These are phyloP conservation scores for Hormaphis cornu DNA, from an alignment of 1,140 invertebrate genomes.

Conservation along the genomic window DNA sequence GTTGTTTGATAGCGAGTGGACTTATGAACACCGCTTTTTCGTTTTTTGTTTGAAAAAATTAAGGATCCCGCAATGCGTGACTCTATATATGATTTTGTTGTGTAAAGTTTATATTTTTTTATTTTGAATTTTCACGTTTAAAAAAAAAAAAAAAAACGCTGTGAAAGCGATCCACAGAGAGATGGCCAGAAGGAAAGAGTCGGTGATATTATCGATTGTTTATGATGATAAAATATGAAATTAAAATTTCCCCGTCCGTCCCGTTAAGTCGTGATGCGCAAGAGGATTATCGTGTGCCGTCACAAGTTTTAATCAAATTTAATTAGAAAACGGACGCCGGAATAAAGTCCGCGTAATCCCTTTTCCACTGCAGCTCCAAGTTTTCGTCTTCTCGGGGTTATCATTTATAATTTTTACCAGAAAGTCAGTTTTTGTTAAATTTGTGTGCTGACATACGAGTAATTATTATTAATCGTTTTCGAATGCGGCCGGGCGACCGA, in stretches of 20 bases:
- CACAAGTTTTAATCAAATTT: conserved; percentile 29
- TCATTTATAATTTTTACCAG: conserved; percentile 16
- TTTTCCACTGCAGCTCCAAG: neutral
- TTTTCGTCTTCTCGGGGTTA: neutral
- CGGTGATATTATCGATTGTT: too few species aligned
- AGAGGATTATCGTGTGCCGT: conserved; percentile 24
- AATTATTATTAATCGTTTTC: neutral
- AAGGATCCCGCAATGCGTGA: too few species aligned
- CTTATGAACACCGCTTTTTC: too few species aligned
- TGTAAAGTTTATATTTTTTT: too few species aligned
- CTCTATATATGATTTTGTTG: too few species aligned
- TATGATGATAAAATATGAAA: conserved; percentile 7
- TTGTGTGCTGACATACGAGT: neutral
- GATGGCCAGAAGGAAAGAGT: too few species aligned
- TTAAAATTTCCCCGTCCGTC: conserved; percentile 7
- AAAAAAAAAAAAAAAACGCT: too few species aligned
- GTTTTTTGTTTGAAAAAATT: too few species aligned
- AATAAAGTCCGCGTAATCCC: conserved; percentile 25
- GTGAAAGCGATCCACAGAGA: too few species aligned
- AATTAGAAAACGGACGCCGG: conserved; percentile 22
- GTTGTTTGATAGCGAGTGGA: too few species aligned
- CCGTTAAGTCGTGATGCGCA: conserved; percentile 12
- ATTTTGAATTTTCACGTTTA: too few species aligned
- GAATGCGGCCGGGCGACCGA: neutral
- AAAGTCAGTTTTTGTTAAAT: neutral